Conservation (phyloP, 2,888 invertebrate genomes). For the Eustalomyia histrio region DNA sequence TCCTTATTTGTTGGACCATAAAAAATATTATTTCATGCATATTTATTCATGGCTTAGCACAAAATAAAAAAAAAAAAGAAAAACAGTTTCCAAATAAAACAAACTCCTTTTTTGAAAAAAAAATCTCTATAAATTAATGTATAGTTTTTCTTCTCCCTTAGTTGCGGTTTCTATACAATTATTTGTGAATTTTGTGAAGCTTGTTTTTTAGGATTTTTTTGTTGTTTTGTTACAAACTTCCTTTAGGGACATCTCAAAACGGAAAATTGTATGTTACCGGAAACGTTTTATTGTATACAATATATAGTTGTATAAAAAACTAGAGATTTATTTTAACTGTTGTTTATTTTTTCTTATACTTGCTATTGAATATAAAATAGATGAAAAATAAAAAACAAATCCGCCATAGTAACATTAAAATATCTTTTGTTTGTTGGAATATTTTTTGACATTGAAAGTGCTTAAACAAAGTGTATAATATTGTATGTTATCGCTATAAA, state of each 20-base stretch:
- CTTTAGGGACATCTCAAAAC: constrained; percentile 43
- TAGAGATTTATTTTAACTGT: not conserved
- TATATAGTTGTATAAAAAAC: constrained; percentile 6
- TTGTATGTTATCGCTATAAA: too few relatives aligned
- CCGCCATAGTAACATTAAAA: not conserved
- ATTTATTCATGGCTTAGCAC: not conserved
- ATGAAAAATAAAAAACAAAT: not conserved
- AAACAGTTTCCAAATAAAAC: not conserved
- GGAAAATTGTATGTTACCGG: constrained; percentile 45
- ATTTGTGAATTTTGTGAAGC: constrained; percentile 2
- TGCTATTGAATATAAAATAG: not conserved
- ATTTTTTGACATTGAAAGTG: constrained; percentile 14
- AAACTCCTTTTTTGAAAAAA: not conserved
- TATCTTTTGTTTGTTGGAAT: not conserved
- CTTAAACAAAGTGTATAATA: not conserved
- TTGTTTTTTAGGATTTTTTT: not conserved
- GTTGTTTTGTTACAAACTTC: constrained; percentile 1
- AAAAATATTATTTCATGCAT: not conserved
- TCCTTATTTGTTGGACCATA: not conserved
- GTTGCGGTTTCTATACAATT: constrained; percentile 12
- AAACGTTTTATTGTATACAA: constrained; percentile 17
- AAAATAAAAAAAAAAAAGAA: not conserved
- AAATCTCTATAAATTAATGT: not conserved
- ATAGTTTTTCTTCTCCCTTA: not conserved
- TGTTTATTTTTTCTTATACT: not conserved